Percentiles rank a stretch among this genome's conserved stretches.
phyloP scores from a whole-genome alignment of 2,797 vertebrate genomes.

The Phrynocephalus forsythii region DNA sequence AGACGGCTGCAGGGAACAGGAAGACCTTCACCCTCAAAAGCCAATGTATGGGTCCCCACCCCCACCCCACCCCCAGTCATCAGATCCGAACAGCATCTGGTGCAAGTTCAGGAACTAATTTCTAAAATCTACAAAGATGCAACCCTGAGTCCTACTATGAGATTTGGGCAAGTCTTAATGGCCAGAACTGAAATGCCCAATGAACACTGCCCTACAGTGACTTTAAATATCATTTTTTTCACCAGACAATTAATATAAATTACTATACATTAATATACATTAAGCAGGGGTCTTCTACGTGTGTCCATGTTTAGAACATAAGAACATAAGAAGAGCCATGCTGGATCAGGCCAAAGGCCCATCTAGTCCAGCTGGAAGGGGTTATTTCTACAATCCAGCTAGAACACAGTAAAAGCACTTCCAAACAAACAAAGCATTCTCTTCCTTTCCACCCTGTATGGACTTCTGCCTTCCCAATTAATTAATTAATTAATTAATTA shows the following conservation, averaged over 20 bases:
- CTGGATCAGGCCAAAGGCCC: too few species aligned
- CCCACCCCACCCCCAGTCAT: not conserved
- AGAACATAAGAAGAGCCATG: too few species aligned
- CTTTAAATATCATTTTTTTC: not conserved
- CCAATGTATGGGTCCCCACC: not conserved
- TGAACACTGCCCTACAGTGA: too few species aligned
- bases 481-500: not conserved
- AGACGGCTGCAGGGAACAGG: constrained; percentile 47
- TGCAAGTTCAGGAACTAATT: not conserved
- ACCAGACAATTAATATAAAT: too few species aligned
- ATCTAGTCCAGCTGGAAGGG: too few species aligned
- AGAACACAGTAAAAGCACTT: not conserved
- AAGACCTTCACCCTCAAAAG: constrained; percentile 50
- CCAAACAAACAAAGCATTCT: not conserved
- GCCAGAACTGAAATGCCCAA: not conserved
- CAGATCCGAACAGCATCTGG: not conserved
- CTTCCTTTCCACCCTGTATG: not conserved
- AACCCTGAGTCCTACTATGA: not conserved
- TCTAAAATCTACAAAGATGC: not conserved
- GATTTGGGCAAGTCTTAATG: not conserved
- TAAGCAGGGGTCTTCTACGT: not conserved
- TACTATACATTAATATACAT: too few species aligned
- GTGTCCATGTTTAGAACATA: not conserved
- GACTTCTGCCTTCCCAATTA: not conserved
- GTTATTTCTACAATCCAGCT: not conserved